Base-by-base conservation (phyloP, 1,140 invertebrate species). In the Nixonia krombeini region DNA sequence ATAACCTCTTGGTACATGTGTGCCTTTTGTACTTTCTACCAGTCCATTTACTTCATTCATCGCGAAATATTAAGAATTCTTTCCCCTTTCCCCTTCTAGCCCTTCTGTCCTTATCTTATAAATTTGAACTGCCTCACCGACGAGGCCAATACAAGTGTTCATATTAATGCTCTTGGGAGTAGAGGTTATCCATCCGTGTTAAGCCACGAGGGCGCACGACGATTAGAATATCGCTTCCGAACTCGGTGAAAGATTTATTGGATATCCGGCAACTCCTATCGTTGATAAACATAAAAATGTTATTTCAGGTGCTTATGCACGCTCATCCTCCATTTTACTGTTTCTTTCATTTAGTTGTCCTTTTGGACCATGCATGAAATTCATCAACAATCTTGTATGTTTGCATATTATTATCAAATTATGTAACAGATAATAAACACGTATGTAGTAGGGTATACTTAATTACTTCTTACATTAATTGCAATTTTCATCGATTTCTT, bases 171-270 rank as follows among this genome's bases (percentile, higher is more conserved):
- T 23, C 12, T 6, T 0, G 42, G 13, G 35, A 57, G 29, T 42
- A 26, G 26, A 56, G 33, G 58, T 68, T 62, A 62, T 62, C 52
- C 53, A 52, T 57, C 57, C 52, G 45, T 33, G 41, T 67, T 55
- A 67, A 59, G 38, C 40, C 45, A 21, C 18, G 37, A 10, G 51
- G 21, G 35, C 37, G 42, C 53, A 46, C 35, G 33, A 38, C 64
- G 56, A 59, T 67, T 67, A 67, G 45, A 67, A 67, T 55, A 45
- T 56, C 33, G 33, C 15, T 13, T 9, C 10, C 8, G 29, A 31
- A 9, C 9, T 50, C 45, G 31, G 41, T 25, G 18, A 46, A 59
- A 61, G 64, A 61, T 67, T 67, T 59, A 61, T 61, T 42, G 56
- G 45, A 51, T 41, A 33, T 44, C 46, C 38, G 12, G 46, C 44